A percentile compares a stretch with the other conserved stretches of the same genome.
phyloP scores from a whole-genome alignment of 2,797 vertebrate species.

The Hyperoplus lanceolatus region DNA sequence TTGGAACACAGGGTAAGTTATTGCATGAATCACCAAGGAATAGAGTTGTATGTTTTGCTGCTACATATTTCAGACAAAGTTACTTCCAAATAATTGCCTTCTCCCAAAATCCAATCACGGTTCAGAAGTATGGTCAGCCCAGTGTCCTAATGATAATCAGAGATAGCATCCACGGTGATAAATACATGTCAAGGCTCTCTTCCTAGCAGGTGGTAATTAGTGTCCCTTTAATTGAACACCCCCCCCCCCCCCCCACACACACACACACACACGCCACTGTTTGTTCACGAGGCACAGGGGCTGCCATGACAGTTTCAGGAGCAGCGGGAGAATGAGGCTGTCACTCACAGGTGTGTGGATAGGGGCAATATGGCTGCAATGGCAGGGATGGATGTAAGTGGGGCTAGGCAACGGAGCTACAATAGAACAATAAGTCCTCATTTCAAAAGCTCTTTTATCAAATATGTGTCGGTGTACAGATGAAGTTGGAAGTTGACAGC shows the following conservation, averaged over 20 bases:
- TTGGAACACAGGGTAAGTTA: no score
- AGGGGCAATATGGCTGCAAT: constrained; percentile 50
- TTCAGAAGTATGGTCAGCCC: constrained; percentile 67
- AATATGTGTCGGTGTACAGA: constrained; percentile 23
- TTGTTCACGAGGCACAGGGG: constrained; percentile 71
- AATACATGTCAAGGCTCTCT: constrained; percentile 64
- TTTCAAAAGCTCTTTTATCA: constrained; percentile 16
- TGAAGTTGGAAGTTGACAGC: constrained; percentile 44
- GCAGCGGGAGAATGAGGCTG: constrained; percentile 60
- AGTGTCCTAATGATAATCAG: constrained; percentile 70
- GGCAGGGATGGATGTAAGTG: constrained; percentile 40
- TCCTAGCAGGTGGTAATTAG: constrained; percentile 79
- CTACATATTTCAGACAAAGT: constrained; percentile 30
- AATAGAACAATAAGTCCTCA: constrained; percentile 24
- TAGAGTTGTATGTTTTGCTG: constrained; percentile 3
- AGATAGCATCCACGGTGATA: constrained; percentile 60
- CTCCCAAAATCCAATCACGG: constrained; percentile 47
- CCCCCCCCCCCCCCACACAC: constrained; percentile 46
- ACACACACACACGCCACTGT: constrained; percentile 37
- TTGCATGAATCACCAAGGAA: constrained; percentile 16
- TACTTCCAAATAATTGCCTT: constrained; percentile 51
- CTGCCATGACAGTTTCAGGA: constrained; percentile 59
- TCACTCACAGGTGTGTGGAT: constrained; percentile 60
- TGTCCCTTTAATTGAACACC: constrained; percentile 62
- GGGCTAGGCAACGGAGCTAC: constrained; percentile 24